Percentiles rank a stretch among this genome's conserved stretches.
Evolutionary conservation across 2,797 vertebrate species (phyloP).

Genomic region (Anguilla obscura): DNA sequence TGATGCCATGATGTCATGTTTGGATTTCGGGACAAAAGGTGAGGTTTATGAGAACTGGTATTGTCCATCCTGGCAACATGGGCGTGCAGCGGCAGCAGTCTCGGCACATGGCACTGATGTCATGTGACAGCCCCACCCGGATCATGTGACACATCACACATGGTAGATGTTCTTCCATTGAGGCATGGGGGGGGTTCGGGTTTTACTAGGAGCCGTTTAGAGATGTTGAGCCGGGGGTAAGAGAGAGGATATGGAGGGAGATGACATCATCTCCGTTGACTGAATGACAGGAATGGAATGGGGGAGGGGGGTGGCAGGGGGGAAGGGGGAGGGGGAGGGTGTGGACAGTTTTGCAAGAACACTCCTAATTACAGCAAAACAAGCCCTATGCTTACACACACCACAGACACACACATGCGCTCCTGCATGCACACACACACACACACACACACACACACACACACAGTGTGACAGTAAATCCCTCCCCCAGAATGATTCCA

Average conservation of each 20-base stretch:
- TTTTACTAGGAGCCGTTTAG: neutral
- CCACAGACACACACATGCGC: neutral
- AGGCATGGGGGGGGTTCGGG: neutral
- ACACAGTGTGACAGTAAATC: neutral
- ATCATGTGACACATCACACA: neutral
- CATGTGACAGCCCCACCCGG: neutral
- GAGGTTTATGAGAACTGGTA: neutral
- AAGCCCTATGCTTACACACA: neutral
- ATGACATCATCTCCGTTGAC: constrained; percentile 7
- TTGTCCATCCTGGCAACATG: neutral
- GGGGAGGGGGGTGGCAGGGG: neutral
- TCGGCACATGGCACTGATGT: neutral
- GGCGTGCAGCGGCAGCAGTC: neutral
- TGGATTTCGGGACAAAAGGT: neutral
- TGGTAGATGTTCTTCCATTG: neutral
- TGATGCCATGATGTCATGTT: neutral
- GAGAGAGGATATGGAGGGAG: neutral
- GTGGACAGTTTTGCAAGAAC: constrained; percentile 4
- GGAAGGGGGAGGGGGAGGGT: too few species aligned
- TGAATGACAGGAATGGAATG: constrained; percentile 6
- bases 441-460: constrained; percentile 3
- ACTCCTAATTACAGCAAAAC: neutral
- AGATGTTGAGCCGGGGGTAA: neutral
- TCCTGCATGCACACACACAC: neutral
- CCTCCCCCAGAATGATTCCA: constrained; percentile 8